phyloP scores from a whole-genome alignment of 2,888 invertebrate species.

The Thera britannica region DNA sequence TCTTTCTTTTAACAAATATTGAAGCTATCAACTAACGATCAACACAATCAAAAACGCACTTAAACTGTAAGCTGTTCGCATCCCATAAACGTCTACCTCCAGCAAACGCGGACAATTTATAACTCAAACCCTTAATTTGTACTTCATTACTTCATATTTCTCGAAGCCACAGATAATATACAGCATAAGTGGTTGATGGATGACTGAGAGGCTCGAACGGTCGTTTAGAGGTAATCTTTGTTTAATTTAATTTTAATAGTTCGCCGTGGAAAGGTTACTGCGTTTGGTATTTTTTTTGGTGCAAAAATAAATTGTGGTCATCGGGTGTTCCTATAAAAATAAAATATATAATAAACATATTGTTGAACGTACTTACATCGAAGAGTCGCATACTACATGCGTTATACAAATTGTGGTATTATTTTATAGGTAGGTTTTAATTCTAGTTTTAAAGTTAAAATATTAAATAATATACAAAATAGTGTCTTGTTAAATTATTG shows the following conservation, averaged over 20 bases:
- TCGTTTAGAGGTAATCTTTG: constrained; percentile 71
- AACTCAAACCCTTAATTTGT: constrained; percentile 56
- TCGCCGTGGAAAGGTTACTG: constrained; percentile 53
- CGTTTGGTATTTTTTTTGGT: constrained; percentile 41
- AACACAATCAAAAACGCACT: neutral
- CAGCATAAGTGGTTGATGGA: constrained; percentile 61
- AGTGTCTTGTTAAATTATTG: too few relatives aligned
- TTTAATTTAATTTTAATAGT: constrained; percentile 79
- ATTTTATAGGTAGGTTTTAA: too few relatives aligned
- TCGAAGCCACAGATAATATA: constrained; percentile 48
- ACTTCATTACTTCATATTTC: constrained; percentile 73
- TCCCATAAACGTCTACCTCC: constrained; percentile 46
- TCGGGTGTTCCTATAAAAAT: too few relatives aligned
- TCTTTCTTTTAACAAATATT: neutral
- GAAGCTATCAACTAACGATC: neutral
- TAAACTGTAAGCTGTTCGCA: constrained; percentile 36
- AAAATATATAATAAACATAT: too few relatives aligned
- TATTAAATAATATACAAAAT: too few relatives aligned
- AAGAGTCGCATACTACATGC: too few relatives aligned
- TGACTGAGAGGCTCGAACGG: constrained; percentile 49
- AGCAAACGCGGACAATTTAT: constrained; percentile 51
- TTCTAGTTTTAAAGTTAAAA: too few relatives aligned
- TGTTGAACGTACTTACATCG: too few relatives aligned
- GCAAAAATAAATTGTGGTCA: neutral
- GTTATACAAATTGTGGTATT: too few relatives aligned